Conservation (phyloP, 2,113 vertebrate genomes). For the Phylloscopus whistleri region DNA sequence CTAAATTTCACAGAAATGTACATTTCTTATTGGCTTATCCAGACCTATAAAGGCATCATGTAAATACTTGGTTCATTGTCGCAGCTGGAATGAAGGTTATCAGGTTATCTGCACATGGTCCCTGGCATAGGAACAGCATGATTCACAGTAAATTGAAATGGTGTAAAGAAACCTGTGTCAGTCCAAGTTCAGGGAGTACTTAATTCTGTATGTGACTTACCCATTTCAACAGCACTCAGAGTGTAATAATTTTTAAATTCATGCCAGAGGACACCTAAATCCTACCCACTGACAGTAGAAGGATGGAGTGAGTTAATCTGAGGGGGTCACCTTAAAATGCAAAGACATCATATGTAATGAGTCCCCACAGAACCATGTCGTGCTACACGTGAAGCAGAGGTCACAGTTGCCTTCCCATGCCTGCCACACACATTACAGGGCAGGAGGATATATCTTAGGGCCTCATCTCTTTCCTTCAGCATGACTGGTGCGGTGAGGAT, state of each 20-base stretch:
- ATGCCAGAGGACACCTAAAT: background rate
- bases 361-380: fast-evolving
- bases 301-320: background rate
- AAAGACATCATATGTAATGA: fast-evolving
- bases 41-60: background rate
- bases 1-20: background rate
- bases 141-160: background rate
- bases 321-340: background rate
- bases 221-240: background rate
- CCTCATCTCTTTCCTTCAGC: background rate
- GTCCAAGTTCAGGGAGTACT: background rate
- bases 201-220: background rate
- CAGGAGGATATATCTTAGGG: background rate
- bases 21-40: background rate
- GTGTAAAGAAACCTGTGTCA: background rate
- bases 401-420: background rate
- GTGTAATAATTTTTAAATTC: background rate
- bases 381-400: fast-evolving
- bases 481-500: background rate
- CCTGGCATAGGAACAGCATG: background rate
- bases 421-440: background rate
- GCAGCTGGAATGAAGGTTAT: background rate
- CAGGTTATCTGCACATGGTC: background rate
- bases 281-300: background rate
- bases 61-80: background rate